These are phyloP conservation scores for Campoletis sonorensis DNA, from an alignment of 1,140 invertebrate genomes.

Conservation along the genomic window DNA sequence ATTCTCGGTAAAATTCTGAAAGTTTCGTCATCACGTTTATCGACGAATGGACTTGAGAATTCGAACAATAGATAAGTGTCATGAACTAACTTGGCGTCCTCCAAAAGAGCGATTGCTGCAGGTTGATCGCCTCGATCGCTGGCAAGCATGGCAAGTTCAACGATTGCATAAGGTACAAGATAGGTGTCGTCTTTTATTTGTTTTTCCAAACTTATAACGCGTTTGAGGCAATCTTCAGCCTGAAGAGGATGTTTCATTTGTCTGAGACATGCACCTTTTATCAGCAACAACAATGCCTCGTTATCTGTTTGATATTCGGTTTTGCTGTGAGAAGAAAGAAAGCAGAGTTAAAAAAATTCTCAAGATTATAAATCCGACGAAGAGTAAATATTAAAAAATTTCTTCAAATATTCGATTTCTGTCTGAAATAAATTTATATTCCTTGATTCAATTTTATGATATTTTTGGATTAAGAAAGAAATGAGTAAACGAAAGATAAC, in stretches of 20 bases:
- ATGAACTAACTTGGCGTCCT: slow-evolving; percentile 87
- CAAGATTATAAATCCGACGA: neutral
- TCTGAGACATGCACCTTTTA: slow-evolving; percentile 91
- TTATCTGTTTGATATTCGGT: slow-evolving; percentile 86
- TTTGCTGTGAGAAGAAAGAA: slow-evolving; percentile 65
- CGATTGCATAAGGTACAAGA: slow-evolving; percentile 90
- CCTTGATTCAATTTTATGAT: no score
- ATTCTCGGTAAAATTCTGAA: neutral
- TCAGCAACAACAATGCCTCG: slow-evolving; percentile 84
- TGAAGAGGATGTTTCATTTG: slow-evolving; percentile 84
- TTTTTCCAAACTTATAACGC: slow-evolving; percentile 84
- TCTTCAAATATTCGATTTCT: neutral
- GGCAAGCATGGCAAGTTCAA: slow-evolving; percentile 90
- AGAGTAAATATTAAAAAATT: neutral
- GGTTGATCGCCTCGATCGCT: slow-evolving; percentile 81
- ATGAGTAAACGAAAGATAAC: no score
- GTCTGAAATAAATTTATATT: no score
- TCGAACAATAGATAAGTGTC: no score
- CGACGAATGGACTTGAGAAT: no score
- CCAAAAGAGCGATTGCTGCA: slow-evolving; percentile 84
- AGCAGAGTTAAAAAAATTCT: slow-evolving; percentile 21
- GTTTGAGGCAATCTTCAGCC: slow-evolving; percentile 86
- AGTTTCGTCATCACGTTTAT: no score
- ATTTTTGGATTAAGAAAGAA: no score
- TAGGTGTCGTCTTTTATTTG: slow-evolving; percentile 90